Base-by-base conservation (phyloP, 2,888 invertebrate genomes). In the Drosophila prolongata region DNA sequence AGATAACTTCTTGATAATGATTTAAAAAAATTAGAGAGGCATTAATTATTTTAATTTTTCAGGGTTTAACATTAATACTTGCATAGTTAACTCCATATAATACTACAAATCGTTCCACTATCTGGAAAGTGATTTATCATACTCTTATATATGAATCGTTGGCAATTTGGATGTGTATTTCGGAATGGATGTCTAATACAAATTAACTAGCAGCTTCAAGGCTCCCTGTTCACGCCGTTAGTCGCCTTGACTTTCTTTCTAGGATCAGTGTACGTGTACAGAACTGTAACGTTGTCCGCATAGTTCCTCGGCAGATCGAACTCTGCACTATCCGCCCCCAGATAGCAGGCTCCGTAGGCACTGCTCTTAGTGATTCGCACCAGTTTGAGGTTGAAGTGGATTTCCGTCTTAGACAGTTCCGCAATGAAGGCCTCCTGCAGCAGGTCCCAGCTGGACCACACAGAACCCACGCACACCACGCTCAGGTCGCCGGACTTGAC, bases 381-480 rank as follows among this genome's bases (percentile, higher is more conserved):
- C 10, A 98, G 75, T 72, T 94, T 94, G 1, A 95, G 86, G 67
- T 93, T 93, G 40, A 92, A 92, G 8, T 92, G 24, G 54, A 91
- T 78, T 11, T 60, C 59, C 35, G 72, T 61, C 13, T 78, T 92
- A 5, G 94, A 93, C 19, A 96, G 89, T 82, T 95, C 94, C 6
- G 93, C 87, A 3, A 95, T 87, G 78, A 97, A 95, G 0, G 97
- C 97, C 3, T 94, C 93, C 86, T 95, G 94, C 71, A 99, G 90
- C 30, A 96, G 93, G 5, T 95, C 93, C 98, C 98, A 99, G 90
- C 98, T 98, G 74, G 96, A 94, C 97, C 98, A 99, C 1, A 99
- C 98, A 0, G 98, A 98, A 0, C 99, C 99, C 0, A 98, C 97
- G 90, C 98, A 98, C 0, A 98, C 95, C 0, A 99, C 94, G 53